Percentiles rank a stretch among this genome's conserved stretches.
These are phyloP conservation scores for Scaptomyza reducta DNA, from an alignment of 2,888 invertebrate species.

Conservation along the genomic window DNA sequence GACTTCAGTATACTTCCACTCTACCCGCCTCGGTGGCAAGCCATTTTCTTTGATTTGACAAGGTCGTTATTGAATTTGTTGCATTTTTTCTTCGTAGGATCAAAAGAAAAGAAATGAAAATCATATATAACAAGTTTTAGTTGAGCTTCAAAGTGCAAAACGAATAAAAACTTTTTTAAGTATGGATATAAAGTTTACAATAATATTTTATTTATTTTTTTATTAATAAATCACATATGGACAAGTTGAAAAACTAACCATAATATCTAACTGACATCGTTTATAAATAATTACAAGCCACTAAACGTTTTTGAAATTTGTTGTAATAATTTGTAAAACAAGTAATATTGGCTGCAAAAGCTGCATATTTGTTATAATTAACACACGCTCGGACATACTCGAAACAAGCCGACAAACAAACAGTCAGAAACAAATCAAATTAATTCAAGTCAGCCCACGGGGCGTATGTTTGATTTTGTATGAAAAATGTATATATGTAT, in stretches of 20 bases:
- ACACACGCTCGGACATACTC: slow-evolving; percentile 26
- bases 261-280: neutral
- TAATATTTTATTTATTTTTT: too few species aligned
- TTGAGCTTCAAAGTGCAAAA: too few species aligned
- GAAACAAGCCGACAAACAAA: slow-evolving; percentile 7
- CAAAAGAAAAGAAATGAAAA: too few species aligned
- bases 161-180: too few species aligned
- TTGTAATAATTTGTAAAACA: slow-evolving; percentile 15
- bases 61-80: slow-evolving; percentile 70
- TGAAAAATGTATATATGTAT: slow-evolving; percentile 10
- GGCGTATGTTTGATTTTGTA: slow-evolving; percentile 72
- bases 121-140: too few species aligned
- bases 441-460: slow-evolving; percentile 69
- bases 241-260: too few species aligned
- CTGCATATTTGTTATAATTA: slow-evolving; percentile 56
- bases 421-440: slow-evolving; percentile 62
- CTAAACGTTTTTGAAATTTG: slow-evolving; percentile 33
- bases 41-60: slow-evolving; percentile 59
- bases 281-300: slow-evolving; percentile 20
- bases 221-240: too few species aligned
- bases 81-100: too few species aligned
- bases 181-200: too few species aligned
- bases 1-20: too few species aligned
- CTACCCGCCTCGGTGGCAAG: slow-evolving; percentile 7
- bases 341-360: slow-evolving; percentile 33